These are phyloP conservation scores for Micromussa lordhowensis DNA, from an alignment of 92 coral and sea anemone species.

Conservation along the genomic window DNA sequence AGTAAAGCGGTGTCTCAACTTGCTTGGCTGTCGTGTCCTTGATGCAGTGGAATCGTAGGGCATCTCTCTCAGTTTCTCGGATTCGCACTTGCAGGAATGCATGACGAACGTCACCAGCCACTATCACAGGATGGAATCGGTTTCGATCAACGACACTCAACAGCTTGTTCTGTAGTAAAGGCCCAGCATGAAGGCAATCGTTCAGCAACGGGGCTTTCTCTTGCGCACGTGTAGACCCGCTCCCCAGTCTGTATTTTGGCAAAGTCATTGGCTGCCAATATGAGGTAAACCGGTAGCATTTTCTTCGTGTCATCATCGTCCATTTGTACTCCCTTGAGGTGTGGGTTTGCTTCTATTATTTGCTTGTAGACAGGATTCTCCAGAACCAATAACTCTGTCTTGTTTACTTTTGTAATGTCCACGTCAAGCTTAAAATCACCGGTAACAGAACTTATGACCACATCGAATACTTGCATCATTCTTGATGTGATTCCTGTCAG, in stretches of 20 bases:
- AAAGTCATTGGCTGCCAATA: slow-evolving; percentile 65
- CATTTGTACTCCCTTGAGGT: slow-evolving; percentile 64
- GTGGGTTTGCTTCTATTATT: too few species aligned
- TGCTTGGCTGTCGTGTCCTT: slow-evolving; percentile 6
- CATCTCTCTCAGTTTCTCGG: slow-evolving; percentile 43
- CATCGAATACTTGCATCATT: slow-evolving; percentile 69
- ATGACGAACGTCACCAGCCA: slow-evolving; percentile 40
- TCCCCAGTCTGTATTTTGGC: slow-evolving; percentile 63
- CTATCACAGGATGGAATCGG: slow-evolving; percentile 26
- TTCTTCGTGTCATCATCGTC: slow-evolving; percentile 59
- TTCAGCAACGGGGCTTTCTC: slow-evolving; percentile 24
- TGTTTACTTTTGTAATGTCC: too few species aligned
- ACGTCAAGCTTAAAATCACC: too few species aligned
- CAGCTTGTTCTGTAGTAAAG: slow-evolving; percentile 11
- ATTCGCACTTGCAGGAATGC: slow-evolving; percentile 32
- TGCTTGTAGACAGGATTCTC: slow-evolving; percentile 67
- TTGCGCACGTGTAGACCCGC: slow-evolving; percentile 33
- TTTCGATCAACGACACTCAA: slow-evolving; percentile 32
- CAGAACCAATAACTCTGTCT: slow-evolving; percentile 56
- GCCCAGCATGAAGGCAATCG: slow-evolving; percentile 25
- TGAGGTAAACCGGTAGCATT: slow-evolving; percentile 66
- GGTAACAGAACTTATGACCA: slow-evolving; percentile 35
- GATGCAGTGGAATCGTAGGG: slow-evolving; percentile 46
- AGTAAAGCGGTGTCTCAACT: slow-evolving; percentile 7
- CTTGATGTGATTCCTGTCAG: slow-evolving; percentile 68